Conservation (phyloP, 2,113 vertebrate genomes). For the Albula glossodonta region DNA sequence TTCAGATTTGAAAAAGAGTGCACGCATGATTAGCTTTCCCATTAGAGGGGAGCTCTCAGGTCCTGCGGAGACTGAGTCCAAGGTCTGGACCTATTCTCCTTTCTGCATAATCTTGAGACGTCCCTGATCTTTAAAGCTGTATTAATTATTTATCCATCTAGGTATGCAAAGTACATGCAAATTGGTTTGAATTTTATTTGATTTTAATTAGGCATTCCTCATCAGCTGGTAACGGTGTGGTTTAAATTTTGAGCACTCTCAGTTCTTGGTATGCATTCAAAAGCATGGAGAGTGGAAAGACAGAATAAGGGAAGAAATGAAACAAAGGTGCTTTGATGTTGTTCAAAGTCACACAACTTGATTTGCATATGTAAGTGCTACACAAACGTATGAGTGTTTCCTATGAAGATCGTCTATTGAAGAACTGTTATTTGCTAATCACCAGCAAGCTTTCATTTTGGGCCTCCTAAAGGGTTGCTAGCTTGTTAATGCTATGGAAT, state of each 20-base stretch:
- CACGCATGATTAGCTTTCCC: background rate
- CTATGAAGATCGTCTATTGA: slow-evolving; percentile 8
- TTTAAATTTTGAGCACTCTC: slow-evolving; percentile 56
- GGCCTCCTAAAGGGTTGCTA: background rate
- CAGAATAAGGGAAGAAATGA: slow-evolving; percentile 50
- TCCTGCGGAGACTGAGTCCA: background rate
- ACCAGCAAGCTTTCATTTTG: background rate
- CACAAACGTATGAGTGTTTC: background rate
- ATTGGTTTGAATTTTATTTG: slow-evolving; percentile 58
- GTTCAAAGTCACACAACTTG: background rate
- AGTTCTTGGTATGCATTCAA: slow-evolving; percentile 46
- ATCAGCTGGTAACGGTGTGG: slow-evolving; percentile 42
- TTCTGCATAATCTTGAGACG: background rate
- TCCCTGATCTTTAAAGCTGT: background rate
- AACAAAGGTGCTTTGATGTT: slow-evolving; percentile 8
- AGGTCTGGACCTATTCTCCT: background rate
- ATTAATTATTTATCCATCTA: slow-evolving; percentile 20
- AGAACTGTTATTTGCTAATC: slow-evolving; percentile 13
- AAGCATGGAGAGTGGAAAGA: slow-evolving; percentile 50
- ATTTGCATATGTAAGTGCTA: slow-evolving; percentile 13
- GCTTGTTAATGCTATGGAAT: slow-evolving; percentile 7
- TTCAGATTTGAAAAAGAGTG: background rate
- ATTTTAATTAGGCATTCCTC: slow-evolving; percentile 65
- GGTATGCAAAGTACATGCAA: slow-evolving; percentile 45
- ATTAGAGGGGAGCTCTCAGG: background rate